phyloP scores from a whole-genome alignment of 1,140 invertebrate species.

The Drosophila arizonae region DNA sequence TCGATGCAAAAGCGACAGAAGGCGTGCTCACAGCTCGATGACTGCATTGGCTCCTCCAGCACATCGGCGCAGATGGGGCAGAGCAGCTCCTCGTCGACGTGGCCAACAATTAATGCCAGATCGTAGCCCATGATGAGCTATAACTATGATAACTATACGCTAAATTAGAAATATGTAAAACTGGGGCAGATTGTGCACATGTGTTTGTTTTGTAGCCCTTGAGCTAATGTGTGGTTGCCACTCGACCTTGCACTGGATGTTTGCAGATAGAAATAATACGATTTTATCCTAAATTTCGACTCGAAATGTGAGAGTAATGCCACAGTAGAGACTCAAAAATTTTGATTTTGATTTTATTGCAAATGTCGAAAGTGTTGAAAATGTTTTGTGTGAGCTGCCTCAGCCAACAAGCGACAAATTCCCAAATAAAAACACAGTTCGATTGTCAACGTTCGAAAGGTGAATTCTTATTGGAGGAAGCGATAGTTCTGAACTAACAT shows the following conservation, averaged over 20 bases:
- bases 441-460: too few species aligned
- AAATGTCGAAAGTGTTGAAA: background rate
- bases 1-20: slow-evolving; percentile 58
- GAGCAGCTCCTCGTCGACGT: slow-evolving; percentile 62
- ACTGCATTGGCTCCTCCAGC: slow-evolving; percentile 63
- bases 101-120: slow-evolving; percentile 49
- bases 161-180: background rate
- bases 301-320: slow-evolving; percentile 47
- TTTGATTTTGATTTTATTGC: background rate
- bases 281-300: slow-evolving; percentile 52
- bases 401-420: too few species aligned
- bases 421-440: too few species aligned
- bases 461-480: too few species aligned
- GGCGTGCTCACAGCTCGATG: slow-evolving; percentile 56
- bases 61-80: slow-evolving; percentile 66
- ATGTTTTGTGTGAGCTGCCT: too few species aligned
- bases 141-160: background rate
- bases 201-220: background rate
- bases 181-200: background rate
- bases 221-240: background rate
- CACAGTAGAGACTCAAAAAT: slow-evolving; percentile 8
- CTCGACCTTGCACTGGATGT: slow-evolving; percentile 22
- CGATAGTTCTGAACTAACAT: too few species aligned
- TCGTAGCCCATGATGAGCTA: slow-evolving; percentile 55
- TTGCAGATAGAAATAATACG: slow-evolving; percentile 26